Evolutionary conservation across 2,113 vertebrate genomes (phyloP), one percentile per base, ranked within the genome.

Genomic region (Balaeniceps rex): DNA sequence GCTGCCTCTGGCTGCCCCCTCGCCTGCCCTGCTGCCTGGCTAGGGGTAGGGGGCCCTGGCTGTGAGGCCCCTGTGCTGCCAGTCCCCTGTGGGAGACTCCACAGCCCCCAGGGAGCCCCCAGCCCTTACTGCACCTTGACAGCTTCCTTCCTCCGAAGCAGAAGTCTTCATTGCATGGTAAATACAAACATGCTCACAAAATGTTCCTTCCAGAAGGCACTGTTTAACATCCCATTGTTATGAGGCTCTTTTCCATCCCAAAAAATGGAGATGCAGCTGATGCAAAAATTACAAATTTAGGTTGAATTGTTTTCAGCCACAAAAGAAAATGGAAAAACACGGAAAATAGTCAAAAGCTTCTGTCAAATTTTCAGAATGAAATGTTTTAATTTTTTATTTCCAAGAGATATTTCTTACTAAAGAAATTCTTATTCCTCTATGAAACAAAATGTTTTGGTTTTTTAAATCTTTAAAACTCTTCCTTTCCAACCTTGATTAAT

Each of bases 21-120:
- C 75, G 28, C 17, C n/a, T 85, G 38, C 13, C 19, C 46, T 75
- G 31, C 8, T 82, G 42, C 68, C 14, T 82, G n/a, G 11, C 6
- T 44, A 34, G 31, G 12, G 49, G 2, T 3, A 0, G 1, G 51
- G 38, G 23, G 22, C 3, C 6, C 58, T 76, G 58, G 13, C 15
- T 84, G 8, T 17, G 60, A 38, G 2, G 19, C 2, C 17, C 21
- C 33, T n/a, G 23, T 57, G 40, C 79, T 78, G n/a, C 17, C 68
- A n/a, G 26, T 29, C 9, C 19, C 9, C 9, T 10, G 12, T 7
- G 34, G 24, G 14, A 61, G 28, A 11, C 24, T 5, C 8, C 33
- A 23, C 2, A 1, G 9, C 5, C 5, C 36, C 19, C 29, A 46
- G 6, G 23, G 21, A 57, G 15, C 6, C 33, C 17, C 12, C 36